Percentiles rank a stretch among this genome's conserved stretches.
Evolutionary conservation across 2,888 invertebrate species (phyloP).

Genomic region (Mimachlamys varia): DNA sequence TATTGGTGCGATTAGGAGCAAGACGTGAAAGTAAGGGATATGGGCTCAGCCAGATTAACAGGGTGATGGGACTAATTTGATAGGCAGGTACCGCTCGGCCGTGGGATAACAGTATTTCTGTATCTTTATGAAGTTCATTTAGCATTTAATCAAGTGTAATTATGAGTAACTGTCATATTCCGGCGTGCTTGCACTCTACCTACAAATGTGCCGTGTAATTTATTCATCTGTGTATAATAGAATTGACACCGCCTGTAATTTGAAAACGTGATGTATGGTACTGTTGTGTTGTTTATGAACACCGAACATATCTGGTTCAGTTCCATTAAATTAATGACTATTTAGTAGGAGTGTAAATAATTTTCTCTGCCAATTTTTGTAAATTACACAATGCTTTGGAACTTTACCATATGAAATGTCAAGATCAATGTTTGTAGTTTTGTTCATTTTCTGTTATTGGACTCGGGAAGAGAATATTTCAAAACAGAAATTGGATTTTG

Average conservation of each 20-base stretch:
- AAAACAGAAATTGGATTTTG: no score
- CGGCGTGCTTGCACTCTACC: background rate
- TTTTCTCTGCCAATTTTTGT: background rate
- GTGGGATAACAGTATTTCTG: background rate
- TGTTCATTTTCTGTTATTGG: no score
- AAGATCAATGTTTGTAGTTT: no score
- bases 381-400: no score
- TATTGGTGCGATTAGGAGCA: no score
- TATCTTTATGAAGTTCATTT: background rate
- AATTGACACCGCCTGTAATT: constrained; percentile 3
- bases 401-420: no score
- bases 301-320: background rate
- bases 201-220: background rate
- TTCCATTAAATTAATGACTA: background rate
- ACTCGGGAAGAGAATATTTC: no score
- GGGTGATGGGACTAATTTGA: no score
- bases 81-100: background rate
- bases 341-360: background rate
- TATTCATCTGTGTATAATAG: background rate
- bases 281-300: background rate
- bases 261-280: constrained; percentile 13
- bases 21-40: no score
- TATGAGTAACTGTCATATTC: background rate
- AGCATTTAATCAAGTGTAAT: background rate
- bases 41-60: no score